A percentile compares a stretch with the other conserved stretches of the same genome.
phyloP scores from a whole-genome alignment of 2,888 invertebrate genomes.

The Encarsia formosa region DNA sequence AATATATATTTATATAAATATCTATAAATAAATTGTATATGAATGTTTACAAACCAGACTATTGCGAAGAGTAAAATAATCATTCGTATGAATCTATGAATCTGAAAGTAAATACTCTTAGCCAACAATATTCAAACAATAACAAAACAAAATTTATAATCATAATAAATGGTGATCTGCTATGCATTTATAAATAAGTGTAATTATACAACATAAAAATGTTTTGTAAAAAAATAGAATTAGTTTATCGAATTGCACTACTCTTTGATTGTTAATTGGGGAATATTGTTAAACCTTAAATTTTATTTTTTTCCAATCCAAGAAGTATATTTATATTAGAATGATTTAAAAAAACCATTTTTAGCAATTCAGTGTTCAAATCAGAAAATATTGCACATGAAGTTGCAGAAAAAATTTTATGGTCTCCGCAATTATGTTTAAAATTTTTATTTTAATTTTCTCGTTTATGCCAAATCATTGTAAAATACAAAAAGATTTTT shows the following conservation, averaged over 20 bases:
- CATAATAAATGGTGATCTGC: conserved; percentile 18
- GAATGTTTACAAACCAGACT: conserved; percentile 18
- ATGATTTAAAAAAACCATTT: too few relatives aligned
- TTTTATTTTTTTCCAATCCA: too few relatives aligned
- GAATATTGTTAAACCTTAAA: too few relatives aligned
- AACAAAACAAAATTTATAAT: conserved; percentile 25
- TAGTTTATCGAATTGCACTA: conserved; percentile 1
- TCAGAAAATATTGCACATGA: too few relatives aligned
- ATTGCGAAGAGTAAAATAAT: conserved; percentile 21
- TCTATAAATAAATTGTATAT: conserved; percentile 4
- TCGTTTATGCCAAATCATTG: too few relatives aligned
- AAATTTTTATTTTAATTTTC: too few relatives aligned
- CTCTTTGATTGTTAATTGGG: too few relatives aligned
- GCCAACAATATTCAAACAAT: conserved; percentile 23
- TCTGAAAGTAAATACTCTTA: conserved; percentile 15
- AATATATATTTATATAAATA: conserved; percentile 22
- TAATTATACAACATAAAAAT: conserved; percentile 12
- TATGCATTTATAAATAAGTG: conserved; percentile 24
- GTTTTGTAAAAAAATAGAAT: conserved; percentile 8
- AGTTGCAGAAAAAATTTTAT: too few relatives aligned
- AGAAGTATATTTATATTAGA: too few relatives aligned
- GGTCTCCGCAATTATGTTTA: too few relatives aligned
- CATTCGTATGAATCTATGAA: conserved; percentile 2
- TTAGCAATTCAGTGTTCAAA: too few relatives aligned
- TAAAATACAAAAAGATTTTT: too few relatives aligned